phyloP scores from a whole-genome alignment of 35 echinoderm and acorn worm genomes.

The Eucidaris tribuloides region DNA sequence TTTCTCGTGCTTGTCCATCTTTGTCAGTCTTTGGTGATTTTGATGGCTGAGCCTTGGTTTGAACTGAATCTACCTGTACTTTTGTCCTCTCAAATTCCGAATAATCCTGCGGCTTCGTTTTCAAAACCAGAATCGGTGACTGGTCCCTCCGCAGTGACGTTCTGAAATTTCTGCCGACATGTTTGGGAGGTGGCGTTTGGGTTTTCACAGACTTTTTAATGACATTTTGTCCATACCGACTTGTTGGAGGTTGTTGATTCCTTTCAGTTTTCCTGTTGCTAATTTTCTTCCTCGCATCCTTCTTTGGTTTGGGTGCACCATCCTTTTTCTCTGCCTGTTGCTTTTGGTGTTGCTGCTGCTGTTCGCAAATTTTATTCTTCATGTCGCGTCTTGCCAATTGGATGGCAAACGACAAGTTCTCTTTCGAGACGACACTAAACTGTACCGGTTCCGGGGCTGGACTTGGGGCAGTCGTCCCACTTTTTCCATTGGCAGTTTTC shows the following conservation, averaged over 20 bases:
- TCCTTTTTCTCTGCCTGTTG: background rate
- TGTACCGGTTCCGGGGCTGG: slow-evolving; percentile 30
- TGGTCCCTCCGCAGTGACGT: background rate
- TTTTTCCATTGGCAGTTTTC: background rate
- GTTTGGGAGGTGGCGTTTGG: slow-evolving; percentile 44
- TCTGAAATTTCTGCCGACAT: background rate
- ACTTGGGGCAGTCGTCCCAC: background rate
- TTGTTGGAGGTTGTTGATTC: too few relatives aligned
- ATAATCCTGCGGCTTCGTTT: background rate
- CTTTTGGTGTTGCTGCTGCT: background rate
- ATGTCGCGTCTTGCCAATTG: slow-evolving; percentile 76
- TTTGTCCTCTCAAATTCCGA: background rate
- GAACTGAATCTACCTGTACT: background rate
- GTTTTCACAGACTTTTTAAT: slow-evolving; percentile 52
- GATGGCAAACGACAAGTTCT: slow-evolving; percentile 63
- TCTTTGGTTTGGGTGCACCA: background rate
- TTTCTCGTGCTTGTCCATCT: slow-evolving; percentile 54
- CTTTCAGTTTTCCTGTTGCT: too few relatives aligned
- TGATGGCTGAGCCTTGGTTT: slow-evolving; percentile 20
- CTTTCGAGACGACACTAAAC: slow-evolving; percentile 57
- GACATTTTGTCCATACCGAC: slow-evolving; percentile 26
- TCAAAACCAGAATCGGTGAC: background rate
- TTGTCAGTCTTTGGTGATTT: background rate
- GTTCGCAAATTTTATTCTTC: slow-evolving; percentile 53
- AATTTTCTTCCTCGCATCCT: slow-evolving; percentile 32